Conservation (phyloP, 2,888 invertebrate genomes). For the Ptychoptera contaminata region DNA sequence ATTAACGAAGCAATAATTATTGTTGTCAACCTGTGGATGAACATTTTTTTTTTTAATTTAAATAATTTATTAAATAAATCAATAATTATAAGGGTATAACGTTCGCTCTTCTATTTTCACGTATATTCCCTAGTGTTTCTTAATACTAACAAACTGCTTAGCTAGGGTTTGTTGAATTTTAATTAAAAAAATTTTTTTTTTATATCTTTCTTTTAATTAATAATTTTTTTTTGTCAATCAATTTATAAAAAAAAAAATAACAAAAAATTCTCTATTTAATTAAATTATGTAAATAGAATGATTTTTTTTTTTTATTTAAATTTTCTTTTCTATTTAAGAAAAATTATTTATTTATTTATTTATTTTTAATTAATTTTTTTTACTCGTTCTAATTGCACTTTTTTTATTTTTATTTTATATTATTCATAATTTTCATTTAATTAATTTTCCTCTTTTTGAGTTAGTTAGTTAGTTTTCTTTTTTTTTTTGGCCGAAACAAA, state of each 20-base stretch:
- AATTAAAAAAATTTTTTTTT: constrained; percentile 29
- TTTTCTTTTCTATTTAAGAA: constrained; percentile 13
- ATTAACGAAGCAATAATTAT: constrained; percentile 1
- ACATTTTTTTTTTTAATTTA: not conserved
- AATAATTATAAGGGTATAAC: too few species aligned
- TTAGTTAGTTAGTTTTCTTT: constrained; percentile 8
- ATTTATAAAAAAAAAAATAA: constrained; percentile 8
- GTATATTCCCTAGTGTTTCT: not conserved
- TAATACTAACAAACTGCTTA: constrained; percentile 3
- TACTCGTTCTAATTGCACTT: constrained; percentile 46
- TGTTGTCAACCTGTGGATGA: not conserved
- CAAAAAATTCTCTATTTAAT: constrained; percentile 26
- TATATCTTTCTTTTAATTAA: constrained; percentile 27
- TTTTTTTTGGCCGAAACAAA: constrained; percentile 12
- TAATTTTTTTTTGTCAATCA: constrained; percentile 8
- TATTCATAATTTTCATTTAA: constrained; percentile 13
- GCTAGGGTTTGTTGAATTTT: constrained; percentile 20
- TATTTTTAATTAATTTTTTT: constrained; percentile 25
- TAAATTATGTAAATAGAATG: constrained; percentile 40
- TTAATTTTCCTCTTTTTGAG: constrained; percentile 12
- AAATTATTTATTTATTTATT: constrained; percentile 15
- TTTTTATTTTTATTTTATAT: constrained; percentile 21
- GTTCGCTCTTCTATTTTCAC: too few species aligned
- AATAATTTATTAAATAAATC: too few species aligned
- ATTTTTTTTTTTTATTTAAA: constrained; percentile 19